Evolutionary conservation across 2,797 vertebrate genomes (phyloP), one percentile per base, ranked within the genome.

Genomic region (Denticeps clupeoides): DNA sequence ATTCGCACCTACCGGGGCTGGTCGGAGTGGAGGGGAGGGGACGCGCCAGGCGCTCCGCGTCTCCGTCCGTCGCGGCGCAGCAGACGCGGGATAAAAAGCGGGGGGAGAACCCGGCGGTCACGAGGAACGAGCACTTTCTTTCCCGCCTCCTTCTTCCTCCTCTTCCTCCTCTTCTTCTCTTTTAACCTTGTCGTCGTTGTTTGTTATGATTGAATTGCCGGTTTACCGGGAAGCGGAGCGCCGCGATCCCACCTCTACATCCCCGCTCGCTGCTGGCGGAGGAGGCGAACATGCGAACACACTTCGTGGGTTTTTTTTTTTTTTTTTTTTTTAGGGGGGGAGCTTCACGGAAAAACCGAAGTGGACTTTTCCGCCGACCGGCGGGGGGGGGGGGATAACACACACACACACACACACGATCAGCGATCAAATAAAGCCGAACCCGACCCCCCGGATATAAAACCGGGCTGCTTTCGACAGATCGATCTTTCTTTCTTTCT

Each of bases 231-330:
- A 75, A 75, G 77, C 81, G 73, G 75, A 80, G 77, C 84, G 83
- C 83, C 58, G 78, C 83, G 73, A 82, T 87, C 85, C 87, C 84
- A 86, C 89, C 88, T 91, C 89, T 91, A 88, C 88, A 89, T 88
- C 89, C 83, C 83, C 70, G 81, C 84, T 88, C 79, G 77, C 84
- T n/a, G n/a, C n/a, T n/a, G n/a, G n/a, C n/a, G n/a, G n/a, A n/a
- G 69, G 75, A 87, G 86, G 81, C 82, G 85, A 85, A 87, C 86
- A 88, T 82, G 85, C 83, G 84, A 88, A 83, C 87, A 83, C 87
- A 85, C 85, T 83, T 86, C 87, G 87, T 83, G 77, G 85, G 87
- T 87, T 84, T 84, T 84, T 85, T n/a, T n/a, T n/a, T n/a, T n/a
- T n/a, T n/a, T n/a, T n/a, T n/a, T n/a, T n/a, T n/a, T n/a, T n/a